phyloP scores from a whole-genome alignment of 1,140 invertebrate genomes.

The Drosophila neocordata region DNA sequence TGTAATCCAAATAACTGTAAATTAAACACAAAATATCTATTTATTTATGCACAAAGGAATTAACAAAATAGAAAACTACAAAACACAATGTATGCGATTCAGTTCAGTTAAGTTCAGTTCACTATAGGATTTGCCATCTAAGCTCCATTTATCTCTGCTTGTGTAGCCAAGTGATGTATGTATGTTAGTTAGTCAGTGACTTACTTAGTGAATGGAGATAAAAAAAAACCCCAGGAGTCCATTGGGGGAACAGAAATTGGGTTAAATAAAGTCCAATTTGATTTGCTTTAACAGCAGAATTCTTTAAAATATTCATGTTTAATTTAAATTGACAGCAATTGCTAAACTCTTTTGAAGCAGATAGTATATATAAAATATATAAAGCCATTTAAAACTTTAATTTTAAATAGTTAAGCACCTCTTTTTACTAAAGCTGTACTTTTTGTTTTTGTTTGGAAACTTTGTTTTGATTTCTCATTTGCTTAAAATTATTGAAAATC shows the following conservation, averaged over 20 bases:
- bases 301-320: neutral
- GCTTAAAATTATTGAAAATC: no score
- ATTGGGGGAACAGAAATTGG: neutral
- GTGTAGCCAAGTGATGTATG: conserved; percentile 22
- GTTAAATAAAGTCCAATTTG: neutral
- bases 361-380: neutral
- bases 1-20: conserved; percentile 83
- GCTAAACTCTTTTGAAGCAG: neutral
- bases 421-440: no score
- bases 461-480: no score
- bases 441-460: no score
- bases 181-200: neutral
- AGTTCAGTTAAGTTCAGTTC: conserved; percentile 1
- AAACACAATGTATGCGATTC: conserved; percentile 18
- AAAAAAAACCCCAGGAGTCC: neutral
- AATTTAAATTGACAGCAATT: neutral
- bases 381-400: no score
- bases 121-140: neutral
- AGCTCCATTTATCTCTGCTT: conserved; percentile 9
- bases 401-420: no score
- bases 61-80: conserved; percentile 11
- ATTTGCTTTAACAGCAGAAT: neutral
- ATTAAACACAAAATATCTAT: conserved; percentile 46
- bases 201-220: neutral
- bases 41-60: conserved; percentile 38